Base-by-base conservation (phyloP, 2,888 invertebrate genomes). In the Tyria jacobaeae region DNA sequence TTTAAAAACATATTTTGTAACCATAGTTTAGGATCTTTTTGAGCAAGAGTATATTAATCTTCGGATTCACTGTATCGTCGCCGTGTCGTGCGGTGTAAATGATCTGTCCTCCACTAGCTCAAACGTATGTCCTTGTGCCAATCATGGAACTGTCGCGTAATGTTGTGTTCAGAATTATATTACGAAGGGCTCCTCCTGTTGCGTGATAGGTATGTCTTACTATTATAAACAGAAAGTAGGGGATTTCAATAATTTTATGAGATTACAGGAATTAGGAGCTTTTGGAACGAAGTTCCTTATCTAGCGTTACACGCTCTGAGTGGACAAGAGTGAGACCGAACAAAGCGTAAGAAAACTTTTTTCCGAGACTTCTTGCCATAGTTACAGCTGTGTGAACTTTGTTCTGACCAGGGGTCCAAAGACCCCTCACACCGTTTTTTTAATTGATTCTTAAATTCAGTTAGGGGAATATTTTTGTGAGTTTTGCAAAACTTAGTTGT, bases 171-270 rank as follows among this genome's bases (percentile, higher is more conserved):
- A 62, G 31, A 74, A 76, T 74, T 68, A 66, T 70, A 74, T 74
- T 74, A 74, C 57, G 53, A 47, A 68, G 48, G 64, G 64, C 73
- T 64, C 62, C 76, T 73, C 74, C 74, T 64, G 74, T 53, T 70
- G 68, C 74, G 70, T 66, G 71, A 68, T 70, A 73, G 58, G 62
- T 74, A 53, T 53, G 52, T 27, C 54, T 61, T 72, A 54, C 64
- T 71, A 71, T 60, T 70, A 57, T 63, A 63, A 64, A 63, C 50
- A 54, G 53, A 51, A 50, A 24, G 57, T 49, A 57, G 54, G 54
- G 54, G 52, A 61, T 39, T 15, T 62, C 34, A 39, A 24, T 39
- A 41, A 49, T 51, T 57, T 57, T 34, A 48, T 63, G 55, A 6
- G 15, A 53, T 53, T 57, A 49, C 24, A 50, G 15, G 9, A 21